These are phyloP conservation scores for Ramphastos sulfuratus DNA, from an alignment of 2,113 vertebrate species.

Conservation along the genomic window DNA sequence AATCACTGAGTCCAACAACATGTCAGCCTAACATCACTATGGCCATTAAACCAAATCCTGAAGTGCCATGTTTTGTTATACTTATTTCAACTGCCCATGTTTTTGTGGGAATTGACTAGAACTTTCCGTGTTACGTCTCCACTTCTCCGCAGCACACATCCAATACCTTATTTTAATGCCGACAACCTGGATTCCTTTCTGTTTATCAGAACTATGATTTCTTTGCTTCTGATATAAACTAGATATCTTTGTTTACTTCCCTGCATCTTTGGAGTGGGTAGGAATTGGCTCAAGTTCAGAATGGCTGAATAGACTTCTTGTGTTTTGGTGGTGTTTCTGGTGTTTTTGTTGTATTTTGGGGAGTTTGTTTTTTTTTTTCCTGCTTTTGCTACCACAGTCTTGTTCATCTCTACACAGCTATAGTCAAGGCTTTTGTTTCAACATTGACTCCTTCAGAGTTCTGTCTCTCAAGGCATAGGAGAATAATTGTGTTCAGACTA, in stretches of 20 bases:
- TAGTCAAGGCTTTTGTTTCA: not conserved
- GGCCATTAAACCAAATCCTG: not conserved
- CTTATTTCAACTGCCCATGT: not conserved
- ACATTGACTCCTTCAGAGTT: not conserved
- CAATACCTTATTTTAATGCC: not conserved
- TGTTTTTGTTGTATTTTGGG: too few relatives aligned
- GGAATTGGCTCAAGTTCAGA: not conserved
- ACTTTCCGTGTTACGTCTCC: not conserved
- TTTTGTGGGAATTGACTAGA: not conserved
- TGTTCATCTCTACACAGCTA: not conserved
- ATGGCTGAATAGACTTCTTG: not conserved
- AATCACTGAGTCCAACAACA: too few relatives aligned
- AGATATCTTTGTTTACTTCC: not conserved
- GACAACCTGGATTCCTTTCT: not conserved
- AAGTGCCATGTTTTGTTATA: not conserved
- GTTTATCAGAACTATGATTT: not conserved
- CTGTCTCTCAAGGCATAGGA: not conserved
- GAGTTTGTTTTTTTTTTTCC: not conserved
- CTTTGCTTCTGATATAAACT: not conserved
- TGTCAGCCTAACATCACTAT: too few relatives aligned
- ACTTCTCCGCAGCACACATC: not conserved
- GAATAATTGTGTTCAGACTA: not conserved
- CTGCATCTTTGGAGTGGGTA: not conserved
- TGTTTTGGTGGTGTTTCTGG: not conserved
- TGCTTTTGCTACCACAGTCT: not conserved